phyloP scores from a whole-genome alignment of 1,140 invertebrate genomes.

The Yoshiicerus persimilis region DNA sequence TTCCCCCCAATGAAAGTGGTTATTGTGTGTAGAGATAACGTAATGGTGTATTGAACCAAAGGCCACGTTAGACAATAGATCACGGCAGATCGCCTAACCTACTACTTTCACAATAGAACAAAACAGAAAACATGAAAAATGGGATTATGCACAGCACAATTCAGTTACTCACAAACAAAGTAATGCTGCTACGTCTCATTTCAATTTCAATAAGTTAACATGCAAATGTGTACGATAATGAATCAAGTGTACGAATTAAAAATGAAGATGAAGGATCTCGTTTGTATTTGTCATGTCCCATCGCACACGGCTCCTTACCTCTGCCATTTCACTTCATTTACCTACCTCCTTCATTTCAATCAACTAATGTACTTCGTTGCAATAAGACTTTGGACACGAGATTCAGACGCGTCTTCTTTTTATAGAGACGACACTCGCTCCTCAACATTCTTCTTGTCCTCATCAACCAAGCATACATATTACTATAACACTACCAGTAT shows the following conservation, averaged over 20 bases:
- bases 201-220: not conserved
- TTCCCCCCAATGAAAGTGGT: no score
- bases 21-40: not conserved
- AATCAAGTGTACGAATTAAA: not conserved
- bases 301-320: not conserved
- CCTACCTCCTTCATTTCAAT: not conserved
- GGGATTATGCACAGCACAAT: not conserved
- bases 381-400: not conserved
- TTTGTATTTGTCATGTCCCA: not conserved
- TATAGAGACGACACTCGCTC: not conserved
- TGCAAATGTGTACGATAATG: not conserved
- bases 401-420: not conserved
- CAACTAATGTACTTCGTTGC: no score
- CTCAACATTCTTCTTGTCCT: not conserved
- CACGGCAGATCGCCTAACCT: not conserved
- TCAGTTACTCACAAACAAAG: not conserved
- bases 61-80: not conserved
- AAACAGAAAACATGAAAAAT: not conserved
- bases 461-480: not conserved
- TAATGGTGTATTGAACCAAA: not conserved
- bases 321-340: not conserved
- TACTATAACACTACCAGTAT: not conserved
- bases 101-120: not conserved
- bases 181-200: not conserved
- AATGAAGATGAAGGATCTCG: not conserved